Percentiles rank a stretch among this genome's conserved stretches.
phyloP scores from a whole-genome alignment of 2,113 vertebrate species.

The Calonectris borealis region DNA sequence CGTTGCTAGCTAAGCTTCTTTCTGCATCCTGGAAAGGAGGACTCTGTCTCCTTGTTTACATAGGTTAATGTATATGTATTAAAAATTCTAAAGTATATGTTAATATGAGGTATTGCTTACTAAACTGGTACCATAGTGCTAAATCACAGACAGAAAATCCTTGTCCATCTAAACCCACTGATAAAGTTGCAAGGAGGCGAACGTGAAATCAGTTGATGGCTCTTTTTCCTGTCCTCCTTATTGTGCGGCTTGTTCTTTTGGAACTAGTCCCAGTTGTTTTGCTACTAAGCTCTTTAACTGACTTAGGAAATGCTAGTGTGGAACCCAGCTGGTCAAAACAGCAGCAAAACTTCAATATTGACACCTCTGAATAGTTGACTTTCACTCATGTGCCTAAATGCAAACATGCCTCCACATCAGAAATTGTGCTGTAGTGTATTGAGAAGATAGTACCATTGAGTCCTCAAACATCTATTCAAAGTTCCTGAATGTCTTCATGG shows the following conservation, averaged over 20 bases:
- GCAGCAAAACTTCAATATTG: background rate
- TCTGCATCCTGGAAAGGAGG: background rate
- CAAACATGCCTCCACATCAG: background rate
- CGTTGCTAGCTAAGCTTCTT: background rate
- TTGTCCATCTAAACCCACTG: background rate
- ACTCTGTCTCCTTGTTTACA: background rate
- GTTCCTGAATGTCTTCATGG: background rate
- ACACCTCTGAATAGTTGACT: background rate
- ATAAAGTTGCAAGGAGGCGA: background rate
- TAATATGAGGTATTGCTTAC: background rate
- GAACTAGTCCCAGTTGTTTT: background rate
- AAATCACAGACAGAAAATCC: background rate
- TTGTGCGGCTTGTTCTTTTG: background rate
- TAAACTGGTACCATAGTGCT: background rate
- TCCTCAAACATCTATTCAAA: background rate
- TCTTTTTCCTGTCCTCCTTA: background rate
- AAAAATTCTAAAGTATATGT: background rate
- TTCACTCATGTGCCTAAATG: background rate
- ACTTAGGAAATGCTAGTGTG: background rate
- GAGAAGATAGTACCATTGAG: background rate
- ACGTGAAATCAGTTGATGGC: background rate
- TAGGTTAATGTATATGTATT: background rate
- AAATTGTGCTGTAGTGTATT: background rate
- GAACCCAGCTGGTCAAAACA: background rate
- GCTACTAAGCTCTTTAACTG: background rate